A percentile compares a stretch with the other conserved stretches of the same genome.
These are phyloP conservation scores for Phalacrocorax pelagicus DNA, from an alignment of 2,113 vertebrate genomes.

Conservation along the genomic window DNA sequence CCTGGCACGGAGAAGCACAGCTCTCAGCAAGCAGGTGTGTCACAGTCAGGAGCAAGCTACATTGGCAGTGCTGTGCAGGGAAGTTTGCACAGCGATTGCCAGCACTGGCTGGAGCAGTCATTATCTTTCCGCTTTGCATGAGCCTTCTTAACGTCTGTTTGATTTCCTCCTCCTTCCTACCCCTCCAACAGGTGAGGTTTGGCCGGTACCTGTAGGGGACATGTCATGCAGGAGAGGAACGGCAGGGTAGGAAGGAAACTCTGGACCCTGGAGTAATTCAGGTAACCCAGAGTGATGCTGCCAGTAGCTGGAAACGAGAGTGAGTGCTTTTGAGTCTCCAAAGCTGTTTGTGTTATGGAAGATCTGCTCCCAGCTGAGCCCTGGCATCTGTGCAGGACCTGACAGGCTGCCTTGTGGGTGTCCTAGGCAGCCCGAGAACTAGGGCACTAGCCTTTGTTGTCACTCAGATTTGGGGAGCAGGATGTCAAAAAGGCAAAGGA, in stretches of 20 bases:
- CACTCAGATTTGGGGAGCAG: conserved; percentile 39
- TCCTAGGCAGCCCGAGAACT: conserved; percentile 8
- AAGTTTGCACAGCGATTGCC: neutral
- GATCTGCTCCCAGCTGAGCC: neutral
- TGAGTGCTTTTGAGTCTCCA: neutral
- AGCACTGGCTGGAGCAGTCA: conserved; percentile 5
- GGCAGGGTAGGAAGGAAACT: neutral
- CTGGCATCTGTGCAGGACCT: conserved; percentile 13
- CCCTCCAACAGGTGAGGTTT: neutral
- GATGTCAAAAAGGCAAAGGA: conserved; percentile 52
- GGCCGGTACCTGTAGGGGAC: neutral
- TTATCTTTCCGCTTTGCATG: neutral
- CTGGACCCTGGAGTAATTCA: neutral
- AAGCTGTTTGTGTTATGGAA: neutral
- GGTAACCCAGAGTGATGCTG: neutral
- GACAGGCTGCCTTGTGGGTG: conserved; percentile 53
- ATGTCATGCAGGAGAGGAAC: neutral
- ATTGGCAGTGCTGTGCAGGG: neutral
- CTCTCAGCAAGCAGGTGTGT: conserved; percentile 46
- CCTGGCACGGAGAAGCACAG: neutral
- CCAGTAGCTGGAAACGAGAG: neutral
- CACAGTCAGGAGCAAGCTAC: neutral
- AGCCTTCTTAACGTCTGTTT: neutral
- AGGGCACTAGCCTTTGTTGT: conserved; percentile 12
- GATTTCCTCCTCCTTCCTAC: neutral